phyloP scores from a whole-genome alignment of 2,797 vertebrate species.

The Caiman crocodilus region DNA sequence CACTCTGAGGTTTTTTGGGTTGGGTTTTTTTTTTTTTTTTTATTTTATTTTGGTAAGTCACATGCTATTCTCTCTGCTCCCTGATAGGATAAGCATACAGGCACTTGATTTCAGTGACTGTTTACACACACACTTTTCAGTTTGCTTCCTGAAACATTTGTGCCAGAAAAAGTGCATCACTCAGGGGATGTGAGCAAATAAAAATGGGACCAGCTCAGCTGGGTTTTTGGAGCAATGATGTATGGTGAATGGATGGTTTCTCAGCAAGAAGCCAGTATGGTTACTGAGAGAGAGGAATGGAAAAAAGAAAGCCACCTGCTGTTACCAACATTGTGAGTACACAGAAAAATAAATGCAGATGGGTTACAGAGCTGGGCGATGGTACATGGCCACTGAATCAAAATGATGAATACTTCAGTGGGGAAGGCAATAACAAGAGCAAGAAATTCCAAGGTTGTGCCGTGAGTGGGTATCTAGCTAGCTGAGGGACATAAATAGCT shows the following conservation, averaged over 20 bases:
- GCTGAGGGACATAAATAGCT: background rate
- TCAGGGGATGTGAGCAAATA: background rate
- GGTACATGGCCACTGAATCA: background rate
- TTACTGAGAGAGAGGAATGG: background rate
- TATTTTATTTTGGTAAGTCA: background rate
- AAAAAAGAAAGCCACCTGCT: background rate
- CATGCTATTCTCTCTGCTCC: rapidly evolving
- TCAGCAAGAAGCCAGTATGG: background rate
- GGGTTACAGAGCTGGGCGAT: background rate
- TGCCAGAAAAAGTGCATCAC: background rate
- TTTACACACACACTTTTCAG: background rate
- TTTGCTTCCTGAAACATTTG: background rate
- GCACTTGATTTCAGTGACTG: background rate
- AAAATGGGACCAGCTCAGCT: background rate
- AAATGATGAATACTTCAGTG: background rate
- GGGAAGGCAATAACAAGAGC: background rate
- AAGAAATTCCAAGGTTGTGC: background rate
- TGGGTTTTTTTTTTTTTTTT: background rate
- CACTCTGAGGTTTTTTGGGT: no score
- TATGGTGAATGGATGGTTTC: background rate
- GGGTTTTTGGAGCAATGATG: background rate
- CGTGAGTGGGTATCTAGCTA: background rate
- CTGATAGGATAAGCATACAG: background rate
- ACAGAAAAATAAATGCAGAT: background rate
- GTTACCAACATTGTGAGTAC: background rate